Evolutionary conservation across 53 echinoderm and acorn worm species (phyloP).

Genomic region (Actinopyga echinites): DNA sequence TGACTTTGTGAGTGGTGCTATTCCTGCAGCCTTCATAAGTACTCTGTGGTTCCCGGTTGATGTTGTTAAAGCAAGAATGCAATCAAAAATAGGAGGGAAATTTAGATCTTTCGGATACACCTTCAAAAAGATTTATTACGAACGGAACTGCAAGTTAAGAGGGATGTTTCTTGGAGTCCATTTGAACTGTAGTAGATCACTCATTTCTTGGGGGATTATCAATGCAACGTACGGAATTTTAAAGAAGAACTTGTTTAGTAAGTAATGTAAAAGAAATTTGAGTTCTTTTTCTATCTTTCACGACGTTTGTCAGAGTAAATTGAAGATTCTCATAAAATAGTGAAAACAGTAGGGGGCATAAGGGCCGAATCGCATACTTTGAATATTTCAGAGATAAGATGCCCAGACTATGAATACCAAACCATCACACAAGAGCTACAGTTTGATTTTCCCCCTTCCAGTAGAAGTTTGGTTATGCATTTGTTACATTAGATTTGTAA

Average conservation of each 20-base stretch:
- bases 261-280: neutral
- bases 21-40: constrained; percentile 80
- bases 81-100: constrained; percentile 79
- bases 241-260: constrained; percentile 26
- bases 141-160: constrained; percentile 70
- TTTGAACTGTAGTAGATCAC: constrained; percentile 86
- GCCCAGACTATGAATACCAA: too few species aligned
- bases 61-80: constrained; percentile 94
- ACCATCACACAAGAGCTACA: too few species aligned
- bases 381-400: too few species aligned
- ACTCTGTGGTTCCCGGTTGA: constrained; percentile 90
- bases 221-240: constrained; percentile 91
- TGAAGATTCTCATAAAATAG: too few species aligned
- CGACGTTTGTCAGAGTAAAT: too few species aligned
- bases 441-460: too few species aligned
- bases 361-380: too few species aligned
- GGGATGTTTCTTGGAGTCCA: constrained; percentile 95
- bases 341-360: too few species aligned
- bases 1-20: constrained; percentile 86
- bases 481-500: too few species aligned
- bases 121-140: constrained; percentile 63
- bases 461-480: too few species aligned
- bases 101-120: constrained; percentile 70
- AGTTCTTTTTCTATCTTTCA: too few species aligned
- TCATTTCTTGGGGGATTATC: constrained; percentile 98